Percentiles rank a stretch among this genome's conserved stretches.
phyloP scores from a whole-genome alignment of 2,888 invertebrate genomes.

The Sceliomorpha sp. region DNA sequence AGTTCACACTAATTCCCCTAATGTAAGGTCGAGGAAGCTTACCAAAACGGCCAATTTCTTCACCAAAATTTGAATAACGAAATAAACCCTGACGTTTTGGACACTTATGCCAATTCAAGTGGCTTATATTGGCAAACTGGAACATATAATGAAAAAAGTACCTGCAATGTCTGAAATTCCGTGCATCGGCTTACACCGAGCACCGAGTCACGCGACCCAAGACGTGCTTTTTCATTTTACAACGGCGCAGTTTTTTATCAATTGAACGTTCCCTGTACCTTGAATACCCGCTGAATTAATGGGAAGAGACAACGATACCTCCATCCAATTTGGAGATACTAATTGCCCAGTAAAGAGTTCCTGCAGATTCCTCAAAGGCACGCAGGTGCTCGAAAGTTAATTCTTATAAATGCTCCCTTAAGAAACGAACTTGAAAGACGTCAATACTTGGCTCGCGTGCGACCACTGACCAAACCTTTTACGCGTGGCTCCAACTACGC shows the following conservation, averaged over 20 bases:
- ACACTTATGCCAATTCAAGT: constrained; percentile 31
- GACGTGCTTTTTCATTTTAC: constrained; percentile 16
- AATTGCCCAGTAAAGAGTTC: neutral
- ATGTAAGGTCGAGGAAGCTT: neutral
- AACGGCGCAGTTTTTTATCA: constrained; percentile 3
- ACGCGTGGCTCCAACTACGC: constrained; percentile 31
- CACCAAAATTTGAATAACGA: constrained; percentile 31
- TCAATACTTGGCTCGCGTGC: constrained; percentile 49
- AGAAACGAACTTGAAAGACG: constrained; percentile 44
- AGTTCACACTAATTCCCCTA: constrained; percentile 12
- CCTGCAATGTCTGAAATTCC: constrained; percentile 16
- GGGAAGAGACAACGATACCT: neutral
- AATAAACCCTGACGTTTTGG: constrained; percentile 27
- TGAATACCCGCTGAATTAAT: neutral
- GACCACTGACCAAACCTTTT: constrained; percentile 26
- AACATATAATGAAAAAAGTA: constrained; percentile 22
- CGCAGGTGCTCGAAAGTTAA: constrained; percentile 11
- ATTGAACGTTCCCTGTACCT: no score
- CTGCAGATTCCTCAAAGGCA: neutral
- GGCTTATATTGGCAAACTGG: constrained; percentile 29
- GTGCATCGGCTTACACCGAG: neutral
- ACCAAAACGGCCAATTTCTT: constrained; percentile 11
- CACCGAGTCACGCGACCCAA: constrained; percentile 33
- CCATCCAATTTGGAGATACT: no score
- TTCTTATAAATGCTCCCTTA: constrained; percentile 21